Evolutionary conservation across 2,888 invertebrate genomes (phyloP), one percentile per base, ranked within the genome.

Genomic region (Furcula furcula): DNA sequence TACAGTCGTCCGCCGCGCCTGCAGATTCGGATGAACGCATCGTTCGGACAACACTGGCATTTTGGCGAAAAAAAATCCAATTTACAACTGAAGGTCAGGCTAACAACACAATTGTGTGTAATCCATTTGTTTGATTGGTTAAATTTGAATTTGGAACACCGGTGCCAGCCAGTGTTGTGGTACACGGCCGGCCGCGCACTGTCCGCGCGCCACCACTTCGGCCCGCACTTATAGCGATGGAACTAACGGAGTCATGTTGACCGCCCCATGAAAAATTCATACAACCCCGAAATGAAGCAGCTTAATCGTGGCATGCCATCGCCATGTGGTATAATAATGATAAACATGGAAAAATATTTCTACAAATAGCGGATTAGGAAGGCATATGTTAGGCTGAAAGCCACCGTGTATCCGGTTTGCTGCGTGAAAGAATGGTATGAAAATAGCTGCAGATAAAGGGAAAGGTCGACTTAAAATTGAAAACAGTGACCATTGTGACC

Each of bases 101-200:
- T 76, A 70, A 73, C 76, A 65, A 61, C 74, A 76, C 77, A 76
- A 72, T 60, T 62, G 57, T 65, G 61, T 61, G 66, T 63, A 63
- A 69, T 71, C 72, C 77, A 77, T 77, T 70, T 62, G 64, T 55
- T 42, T 44, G 50, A 62, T 65, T 62, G 46, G 57, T 56, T 58
- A 47, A 57, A 59, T 65, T 55, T 55, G 58, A 62, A 60, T 65
- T 60, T 58, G 57, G 49, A 64, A 59, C 65, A 61, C 53, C 73
- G 70, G 80, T 76, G 69, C 73, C 83, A 78, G 81, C 72, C 82
- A 63, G 82, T 76, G 75, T 71, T 70, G 68, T 71, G 73, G 73
- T 72, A 76, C 77, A 73, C 84, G 78, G 79, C 79, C 79, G 81
- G 71, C 71, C 79, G 83, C 73, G 70, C 72, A 87, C 86, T 86